These are phyloP conservation scores for Ceyx erithaca DNA, from an alignment of 2,797 vertebrate genomes.

Conservation along the genomic window DNA sequence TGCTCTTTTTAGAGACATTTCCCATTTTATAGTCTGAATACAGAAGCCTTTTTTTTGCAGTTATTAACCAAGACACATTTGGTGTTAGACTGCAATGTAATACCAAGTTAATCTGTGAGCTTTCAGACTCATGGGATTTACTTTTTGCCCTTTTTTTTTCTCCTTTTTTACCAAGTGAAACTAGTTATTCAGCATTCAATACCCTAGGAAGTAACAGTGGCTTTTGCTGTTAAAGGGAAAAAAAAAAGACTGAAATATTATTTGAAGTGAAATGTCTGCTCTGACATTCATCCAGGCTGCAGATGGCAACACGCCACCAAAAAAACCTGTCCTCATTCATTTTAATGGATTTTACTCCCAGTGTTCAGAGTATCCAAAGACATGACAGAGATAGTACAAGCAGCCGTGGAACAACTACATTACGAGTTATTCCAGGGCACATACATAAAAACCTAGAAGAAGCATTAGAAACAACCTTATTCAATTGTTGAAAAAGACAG, in stretches of 20 bases:
- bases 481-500: not conserved
- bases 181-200: not conserved
- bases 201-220: not conserved
- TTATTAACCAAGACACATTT: not conserved
- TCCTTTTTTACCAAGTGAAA: not conserved
- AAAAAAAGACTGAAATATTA: not conserved
- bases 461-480: not conserved
- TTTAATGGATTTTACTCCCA: not conserved
- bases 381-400: not conserved
- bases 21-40: not conserved
- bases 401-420: not conserved
- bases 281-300: not conserved
- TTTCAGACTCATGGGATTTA: not conserved
- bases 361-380: not conserved
- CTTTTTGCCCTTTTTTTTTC: not conserved
- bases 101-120: not conserved
- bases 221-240: not conserved
- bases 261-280: not conserved
- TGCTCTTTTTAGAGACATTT: not conserved
- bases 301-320: not conserved
- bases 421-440: not conserved
- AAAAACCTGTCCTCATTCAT: not conserved
- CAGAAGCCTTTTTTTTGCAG: not conserved
- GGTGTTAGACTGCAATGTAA: not conserved
- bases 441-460: not conserved